A percentile compares a stretch with the other conserved stretches of the same genome.
These are phyloP conservation scores for Agrotis clavis DNA, from an alignment of 2,888 invertebrate species.

Conservation along the genomic window DNA sequence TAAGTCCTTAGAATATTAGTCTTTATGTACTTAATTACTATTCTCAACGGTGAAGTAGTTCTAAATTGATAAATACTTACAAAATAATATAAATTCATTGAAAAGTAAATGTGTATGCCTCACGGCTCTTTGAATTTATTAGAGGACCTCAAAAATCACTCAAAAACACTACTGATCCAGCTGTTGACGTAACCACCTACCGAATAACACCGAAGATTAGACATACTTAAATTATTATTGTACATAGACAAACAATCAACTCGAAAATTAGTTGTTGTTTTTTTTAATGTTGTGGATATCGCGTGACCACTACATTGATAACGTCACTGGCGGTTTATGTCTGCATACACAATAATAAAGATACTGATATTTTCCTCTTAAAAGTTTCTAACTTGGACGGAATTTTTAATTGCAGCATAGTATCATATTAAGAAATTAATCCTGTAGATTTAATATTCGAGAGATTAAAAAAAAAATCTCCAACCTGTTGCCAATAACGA, in stretches of 20 bases:
- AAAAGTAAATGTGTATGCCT: neutral
- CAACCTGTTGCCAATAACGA: slow-evolving; percentile 4
- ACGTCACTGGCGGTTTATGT: slow-evolving; percentile 20
- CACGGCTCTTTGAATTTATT: neutral
- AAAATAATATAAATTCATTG: neutral
- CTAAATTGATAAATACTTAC: neutral
- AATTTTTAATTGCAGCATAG: neutral
- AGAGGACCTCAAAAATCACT: neutral
- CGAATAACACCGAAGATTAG: neutral
- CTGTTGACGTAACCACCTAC: neutral
- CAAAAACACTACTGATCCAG: neutral
- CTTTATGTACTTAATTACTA: neutral
- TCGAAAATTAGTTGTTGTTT: neutral
- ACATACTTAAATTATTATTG: neutral
- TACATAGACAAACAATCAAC: neutral
- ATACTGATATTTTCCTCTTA: slow-evolving; percentile 14
- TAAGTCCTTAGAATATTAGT: slow-evolving; percentile 74
- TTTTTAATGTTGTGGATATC: slow-evolving; percentile 33
- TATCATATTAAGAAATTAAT: neutral
- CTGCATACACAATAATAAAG: slow-evolving; percentile 11
- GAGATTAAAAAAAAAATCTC: neutral
- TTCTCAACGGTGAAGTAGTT: neutral
- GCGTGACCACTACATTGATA: slow-evolving; percentile 56
- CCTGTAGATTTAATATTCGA: neutral
- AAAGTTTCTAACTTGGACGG: neutral